Evolutionary conservation across 1,140 invertebrate species (phyloP).

Genomic region (Trichomalopsis sarcophagae): DNA sequence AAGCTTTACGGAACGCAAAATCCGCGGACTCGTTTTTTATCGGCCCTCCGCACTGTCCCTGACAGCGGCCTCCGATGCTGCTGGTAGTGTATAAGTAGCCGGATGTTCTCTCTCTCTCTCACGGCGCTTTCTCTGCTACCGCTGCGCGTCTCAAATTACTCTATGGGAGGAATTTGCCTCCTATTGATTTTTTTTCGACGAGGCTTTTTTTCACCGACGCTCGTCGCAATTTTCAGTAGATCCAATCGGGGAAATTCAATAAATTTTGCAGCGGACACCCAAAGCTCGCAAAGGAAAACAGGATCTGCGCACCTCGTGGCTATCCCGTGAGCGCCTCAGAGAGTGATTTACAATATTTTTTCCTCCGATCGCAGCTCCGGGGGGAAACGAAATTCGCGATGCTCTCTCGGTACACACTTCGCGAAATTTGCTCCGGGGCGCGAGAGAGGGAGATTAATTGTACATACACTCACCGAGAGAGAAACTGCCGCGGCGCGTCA

Average conservation of each 20-base stretch:
- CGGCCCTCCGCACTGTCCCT: neutral
- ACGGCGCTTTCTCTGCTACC: neutral
- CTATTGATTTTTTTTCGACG: neutral
- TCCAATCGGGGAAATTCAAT: neutral
- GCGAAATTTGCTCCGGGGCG: conserved; percentile 38
- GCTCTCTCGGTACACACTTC: conserved; percentile 20
- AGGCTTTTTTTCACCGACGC: no score
- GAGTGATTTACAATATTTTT: conserved; percentile 45
- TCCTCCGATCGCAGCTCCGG: neutral
- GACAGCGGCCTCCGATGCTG: neutral
- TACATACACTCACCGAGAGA: neutral
- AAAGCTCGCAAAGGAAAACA: neutral
- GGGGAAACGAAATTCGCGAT: conserved; percentile 19
- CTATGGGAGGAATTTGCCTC: neutral
- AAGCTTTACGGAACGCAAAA: conserved; percentile 64
- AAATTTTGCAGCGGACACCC: conserved; percentile 1
- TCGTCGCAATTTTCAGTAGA: neutral
- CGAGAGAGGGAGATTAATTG: conserved; percentile 45
- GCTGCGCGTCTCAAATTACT: conserved; percentile 1
- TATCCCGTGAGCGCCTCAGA: neutral
- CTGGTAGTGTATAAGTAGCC: neutral
- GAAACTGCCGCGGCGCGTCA: conserved; percentile 38
- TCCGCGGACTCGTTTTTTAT: conserved; percentile 65
- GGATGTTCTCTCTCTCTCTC: neutral
- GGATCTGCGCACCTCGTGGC: neutral